Percentiles rank a stretch among this genome's conserved stretches.
phyloP scores from a whole-genome alignment of 2,797 vertebrate genomes.

The Threskiornis aethiopicus region DNA sequence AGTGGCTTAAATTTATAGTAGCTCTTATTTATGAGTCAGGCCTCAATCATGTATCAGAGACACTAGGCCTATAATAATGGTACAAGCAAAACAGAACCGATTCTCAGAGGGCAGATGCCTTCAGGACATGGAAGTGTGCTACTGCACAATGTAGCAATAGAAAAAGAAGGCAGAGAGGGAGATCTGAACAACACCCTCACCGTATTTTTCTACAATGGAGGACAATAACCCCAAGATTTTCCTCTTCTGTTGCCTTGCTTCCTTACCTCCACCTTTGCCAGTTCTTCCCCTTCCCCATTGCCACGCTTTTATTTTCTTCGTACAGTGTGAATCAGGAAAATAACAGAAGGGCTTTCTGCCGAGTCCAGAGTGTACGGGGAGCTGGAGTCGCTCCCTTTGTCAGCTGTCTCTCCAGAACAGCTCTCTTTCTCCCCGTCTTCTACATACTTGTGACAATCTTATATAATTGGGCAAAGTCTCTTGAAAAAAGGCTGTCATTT shows the following conservation, averaged over 20 bases:
- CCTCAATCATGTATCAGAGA: constrained; percentile 71
- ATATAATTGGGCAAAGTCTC: constrained; percentile 29
- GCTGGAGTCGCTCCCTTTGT: constrained; percentile 31
- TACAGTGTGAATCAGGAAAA: background rate
- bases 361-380: background rate
- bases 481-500: constrained; percentile 11
- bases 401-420: constrained; percentile 41
- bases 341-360: background rate
- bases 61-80: constrained; percentile 64
- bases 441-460: constrained; percentile 24
- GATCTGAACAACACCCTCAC: background rate
- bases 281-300: background rate
- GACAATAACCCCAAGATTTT: background rate
- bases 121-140: constrained; percentile 48
- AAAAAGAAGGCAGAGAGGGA: constrained; percentile 25
- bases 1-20: constrained; percentile 72
- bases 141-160: background rate
- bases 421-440: constrained; percentile 1
- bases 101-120: constrained; percentile 58
- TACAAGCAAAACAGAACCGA: constrained; percentile 51
- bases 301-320: background rate
- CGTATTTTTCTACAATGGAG: background rate
- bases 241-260: background rate
- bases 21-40: constrained; percentile 73
- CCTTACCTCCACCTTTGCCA: background rate